These are phyloP conservation scores for Wasmannia auropunctata DNA, from an alignment of 1,140 invertebrate species.

Conservation along the genomic window DNA sequence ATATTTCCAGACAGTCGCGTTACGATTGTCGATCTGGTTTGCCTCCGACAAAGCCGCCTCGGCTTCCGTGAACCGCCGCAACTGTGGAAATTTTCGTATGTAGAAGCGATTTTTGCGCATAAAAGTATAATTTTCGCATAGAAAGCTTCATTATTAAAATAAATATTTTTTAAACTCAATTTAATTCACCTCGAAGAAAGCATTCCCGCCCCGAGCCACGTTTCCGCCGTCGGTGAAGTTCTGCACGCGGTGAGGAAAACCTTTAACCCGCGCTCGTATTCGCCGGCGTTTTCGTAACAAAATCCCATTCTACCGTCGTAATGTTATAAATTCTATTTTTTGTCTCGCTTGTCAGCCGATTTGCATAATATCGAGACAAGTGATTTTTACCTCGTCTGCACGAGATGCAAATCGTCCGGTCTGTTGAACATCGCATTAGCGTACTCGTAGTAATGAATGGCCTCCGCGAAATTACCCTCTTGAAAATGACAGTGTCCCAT, in stretches of 20 bases:
- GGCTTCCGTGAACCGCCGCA: conserved; percentile 74
- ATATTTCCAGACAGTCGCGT: conserved; percentile 79
- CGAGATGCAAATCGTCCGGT: conserved; percentile 71
- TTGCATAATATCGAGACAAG: background rate
- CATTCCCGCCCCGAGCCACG: conserved; percentile 81
- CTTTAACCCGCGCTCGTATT: conserved; percentile 70
- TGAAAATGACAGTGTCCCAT: conserved; percentile 72
- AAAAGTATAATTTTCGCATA: background rate
- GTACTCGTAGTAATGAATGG: conserved; percentile 70
- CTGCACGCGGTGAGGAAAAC: conserved; percentile 72
- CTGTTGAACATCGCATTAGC: conserved; percentile 69
- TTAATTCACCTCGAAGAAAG: conserved; percentile 75
- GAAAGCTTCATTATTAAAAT: background rate
- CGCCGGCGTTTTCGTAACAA: conserved; percentile 62
- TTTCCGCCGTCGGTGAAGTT: conserved; percentile 71
- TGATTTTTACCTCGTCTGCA: conserved; percentile 67
- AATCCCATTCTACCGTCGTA: conserved; percentile 68
- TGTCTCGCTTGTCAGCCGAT: too few relatives aligned
- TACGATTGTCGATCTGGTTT: conserved; percentile 78
- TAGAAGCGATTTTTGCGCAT: background rate
- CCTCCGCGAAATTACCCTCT: conserved; percentile 58
- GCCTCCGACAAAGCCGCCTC: conserved; percentile 79
- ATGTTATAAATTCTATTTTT: background rate
- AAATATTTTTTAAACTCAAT: background rate
- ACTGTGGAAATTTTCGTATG: conserved; percentile 62